phyloP scores from a whole-genome alignment of 1,140 invertebrate species.

The Cyrtorhinus lividipennis region DNA sequence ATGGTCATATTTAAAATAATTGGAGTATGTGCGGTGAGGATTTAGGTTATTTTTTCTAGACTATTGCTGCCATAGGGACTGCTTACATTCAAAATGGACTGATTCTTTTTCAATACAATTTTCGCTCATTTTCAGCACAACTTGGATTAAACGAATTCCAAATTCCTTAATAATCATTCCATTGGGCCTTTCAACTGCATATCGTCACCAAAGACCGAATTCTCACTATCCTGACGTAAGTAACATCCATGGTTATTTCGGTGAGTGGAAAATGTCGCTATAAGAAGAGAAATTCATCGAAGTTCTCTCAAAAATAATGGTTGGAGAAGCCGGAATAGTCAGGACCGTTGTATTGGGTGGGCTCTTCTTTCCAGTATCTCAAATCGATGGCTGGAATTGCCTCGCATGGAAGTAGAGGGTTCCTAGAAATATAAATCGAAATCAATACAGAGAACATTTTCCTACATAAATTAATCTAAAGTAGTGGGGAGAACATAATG shows the following conservation, averaged over 20 bases:
- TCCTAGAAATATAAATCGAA: constrained; percentile 37
- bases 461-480: neutral
- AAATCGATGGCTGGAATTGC: constrained; percentile 47
- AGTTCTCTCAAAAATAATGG: neutral
- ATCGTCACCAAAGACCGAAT: neutral
- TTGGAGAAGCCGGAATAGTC: neutral
- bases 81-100: too few relatives aligned
- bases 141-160: too few relatives aligned
- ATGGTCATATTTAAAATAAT: too few relatives aligned
- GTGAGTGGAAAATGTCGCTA: neutral
- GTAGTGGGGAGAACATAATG: too few relatives aligned
- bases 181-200: neutral
- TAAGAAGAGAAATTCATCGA: too few relatives aligned
- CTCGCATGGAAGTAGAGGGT: constrained; percentile 44
- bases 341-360: neutral
- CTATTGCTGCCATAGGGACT: too few relatives aligned
- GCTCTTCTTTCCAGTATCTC: constrained; percentile 26
- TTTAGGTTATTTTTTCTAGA: too few relatives aligned
- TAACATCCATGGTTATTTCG: neutral
- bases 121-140: too few relatives aligned
- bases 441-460: neutral
- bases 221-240: neutral
- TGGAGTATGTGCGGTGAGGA: too few relatives aligned
- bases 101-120: too few relatives aligned
- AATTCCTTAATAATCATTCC: too few relatives aligned